Evolutionary conservation across 2,113 vertebrate species (phyloP).

Genomic region (Collichthys lucidus): DNA sequence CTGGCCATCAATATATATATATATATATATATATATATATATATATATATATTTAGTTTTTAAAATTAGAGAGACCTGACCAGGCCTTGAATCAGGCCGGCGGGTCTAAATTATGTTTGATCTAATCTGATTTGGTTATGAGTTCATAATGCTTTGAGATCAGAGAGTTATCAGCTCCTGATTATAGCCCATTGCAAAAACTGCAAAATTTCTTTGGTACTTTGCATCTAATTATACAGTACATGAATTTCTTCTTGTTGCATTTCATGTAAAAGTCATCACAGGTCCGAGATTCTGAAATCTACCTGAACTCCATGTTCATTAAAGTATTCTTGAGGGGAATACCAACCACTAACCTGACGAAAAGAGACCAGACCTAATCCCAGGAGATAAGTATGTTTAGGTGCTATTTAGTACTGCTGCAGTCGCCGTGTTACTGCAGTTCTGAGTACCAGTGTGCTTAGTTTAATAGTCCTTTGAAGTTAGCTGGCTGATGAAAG

Average conservation of each 20-base stretch:
- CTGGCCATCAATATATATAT: neutral
- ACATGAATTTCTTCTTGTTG: no score
- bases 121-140: neutral
- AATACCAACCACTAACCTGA: neutral
- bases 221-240: neutral
- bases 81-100: neutral
- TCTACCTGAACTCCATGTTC: neutral
- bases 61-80: neutral
- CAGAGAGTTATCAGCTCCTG: neutral
- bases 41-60: neutral
- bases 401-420: neutral
- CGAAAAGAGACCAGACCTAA: neutral
- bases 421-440: neutral
- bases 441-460: constrained; percentile 4
- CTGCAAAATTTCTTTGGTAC: neutral
- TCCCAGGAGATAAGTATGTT: neutral
- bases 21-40: neutral
- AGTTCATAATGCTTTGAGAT: neutral
- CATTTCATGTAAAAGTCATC: neutral
- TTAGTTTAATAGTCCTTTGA: constrained; percentile 23
- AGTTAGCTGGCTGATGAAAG: constrained; percentile 20
- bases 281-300: neutral
- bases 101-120: neutral
- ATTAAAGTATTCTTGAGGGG: neutral
- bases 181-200: neutral